Evolutionary conservation across 2,797 vertebrate genomes (phyloP).

Genomic region (Kryptolebias ocellatus): DNA sequence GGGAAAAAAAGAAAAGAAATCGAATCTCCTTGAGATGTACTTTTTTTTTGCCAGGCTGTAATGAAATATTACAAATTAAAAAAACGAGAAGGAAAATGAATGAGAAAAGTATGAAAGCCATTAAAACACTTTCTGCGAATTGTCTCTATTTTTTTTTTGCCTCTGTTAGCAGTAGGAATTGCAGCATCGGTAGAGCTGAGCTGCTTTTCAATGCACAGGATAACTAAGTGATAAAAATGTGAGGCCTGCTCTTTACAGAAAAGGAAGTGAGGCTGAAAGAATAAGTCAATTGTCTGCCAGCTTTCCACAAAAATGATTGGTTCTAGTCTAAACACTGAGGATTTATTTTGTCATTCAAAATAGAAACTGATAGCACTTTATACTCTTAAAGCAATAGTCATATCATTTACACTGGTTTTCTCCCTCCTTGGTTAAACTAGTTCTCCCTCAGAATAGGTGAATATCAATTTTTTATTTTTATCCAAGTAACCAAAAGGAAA

Average conservation of each 20-base stretch:
- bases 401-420: no score
- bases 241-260: background rate
- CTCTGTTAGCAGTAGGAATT: background rate
- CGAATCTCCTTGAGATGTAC: background rate
- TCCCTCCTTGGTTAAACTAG: no score
- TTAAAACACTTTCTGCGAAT: background rate
- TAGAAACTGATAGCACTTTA: background rate
- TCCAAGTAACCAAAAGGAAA: no score
- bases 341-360: background rate
- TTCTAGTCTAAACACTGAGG: slow-evolving; percentile 1
- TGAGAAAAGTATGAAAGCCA: background rate
- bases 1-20: background rate
- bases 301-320: background rate
- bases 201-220: background rate
- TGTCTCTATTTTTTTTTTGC: background rate
- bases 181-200: background rate
- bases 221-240: background rate
- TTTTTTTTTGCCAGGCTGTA: background rate
- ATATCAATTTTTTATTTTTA: no score
- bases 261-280: background rate
- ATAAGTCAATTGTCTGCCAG: background rate
- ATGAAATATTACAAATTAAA: slow-evolving; percentile 2
- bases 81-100: background rate
- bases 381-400: background rate
- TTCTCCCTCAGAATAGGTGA: no score